These are phyloP conservation scores for Seladonia tumulorum DNA, from an alignment of 2,888 invertebrate species.

Conservation along the genomic window DNA sequence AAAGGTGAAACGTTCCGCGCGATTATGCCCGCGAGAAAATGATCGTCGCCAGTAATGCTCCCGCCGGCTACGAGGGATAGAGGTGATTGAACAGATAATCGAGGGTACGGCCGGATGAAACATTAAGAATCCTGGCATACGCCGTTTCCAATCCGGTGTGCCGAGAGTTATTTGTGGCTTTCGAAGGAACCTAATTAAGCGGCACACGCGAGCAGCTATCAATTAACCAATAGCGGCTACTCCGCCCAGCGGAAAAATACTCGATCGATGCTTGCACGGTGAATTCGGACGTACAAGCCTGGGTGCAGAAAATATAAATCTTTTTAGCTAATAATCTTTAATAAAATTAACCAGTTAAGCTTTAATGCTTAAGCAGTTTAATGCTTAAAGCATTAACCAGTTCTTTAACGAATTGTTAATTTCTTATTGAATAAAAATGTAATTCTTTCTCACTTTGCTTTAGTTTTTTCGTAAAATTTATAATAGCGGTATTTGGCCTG, in stretches of 20 bases:
- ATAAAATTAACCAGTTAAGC: too few species aligned
- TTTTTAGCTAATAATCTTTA: neutral
- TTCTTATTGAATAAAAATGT: too few species aligned
- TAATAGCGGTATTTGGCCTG: too few species aligned
- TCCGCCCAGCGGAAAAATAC: neutral
- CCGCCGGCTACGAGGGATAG: neutral
- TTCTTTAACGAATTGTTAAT: too few species aligned
- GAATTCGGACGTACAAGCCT: neutral
- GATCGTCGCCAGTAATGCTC: neutral
- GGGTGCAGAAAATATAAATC: neutral
- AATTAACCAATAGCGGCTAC: neutral
- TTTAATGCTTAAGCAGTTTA: too few species aligned
- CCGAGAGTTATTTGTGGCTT: neutral
- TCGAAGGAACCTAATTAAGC: neutral
- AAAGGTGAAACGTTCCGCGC: constrained; percentile 4
- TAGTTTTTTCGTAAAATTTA: too few species aligned
- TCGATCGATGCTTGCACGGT: neutral
- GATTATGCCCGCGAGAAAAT: constrained; percentile 4
- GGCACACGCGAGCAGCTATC: neutral
- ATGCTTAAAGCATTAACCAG: too few species aligned
- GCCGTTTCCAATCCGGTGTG: neutral
- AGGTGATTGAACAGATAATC: constrained; percentile 12
- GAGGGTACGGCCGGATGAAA: constrained; percentile 5
- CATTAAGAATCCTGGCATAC: neutral
- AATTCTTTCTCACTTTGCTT: too few species aligned